Conservation (phyloP, 1,140 invertebrate genomes). For the Cryptotermes secundus region DNA sequence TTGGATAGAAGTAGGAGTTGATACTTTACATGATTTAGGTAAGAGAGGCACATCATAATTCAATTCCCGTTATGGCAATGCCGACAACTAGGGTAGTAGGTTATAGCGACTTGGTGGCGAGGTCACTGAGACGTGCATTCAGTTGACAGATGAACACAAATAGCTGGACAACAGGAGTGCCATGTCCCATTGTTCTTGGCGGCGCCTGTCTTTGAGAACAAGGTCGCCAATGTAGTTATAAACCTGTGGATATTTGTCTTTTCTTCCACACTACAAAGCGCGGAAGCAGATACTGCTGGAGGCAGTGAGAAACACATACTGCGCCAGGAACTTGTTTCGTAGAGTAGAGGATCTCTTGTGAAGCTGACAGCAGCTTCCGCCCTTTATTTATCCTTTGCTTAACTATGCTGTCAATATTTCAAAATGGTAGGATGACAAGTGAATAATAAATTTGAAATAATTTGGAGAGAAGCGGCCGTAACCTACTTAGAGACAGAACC, state of each 20-base stretch:
- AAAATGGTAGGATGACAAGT: no score
- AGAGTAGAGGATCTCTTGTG: no score
- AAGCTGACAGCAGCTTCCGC: no score
- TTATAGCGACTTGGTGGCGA: not conserved
- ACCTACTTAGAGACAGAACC: no score
- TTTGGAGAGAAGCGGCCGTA: no score
- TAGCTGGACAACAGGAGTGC: not conserved
- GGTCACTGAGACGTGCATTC: not conserved
- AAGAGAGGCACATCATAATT: not conserved
- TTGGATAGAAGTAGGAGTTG: no score
- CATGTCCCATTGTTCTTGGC: not conserved
- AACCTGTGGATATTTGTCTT: not conserved
- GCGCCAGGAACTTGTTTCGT: not conserved
- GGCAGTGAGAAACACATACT: not conserved
- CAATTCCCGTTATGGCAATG: not conserved
- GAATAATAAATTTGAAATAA: no score
- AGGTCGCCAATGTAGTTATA: not conserved
- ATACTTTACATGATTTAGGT: no score
- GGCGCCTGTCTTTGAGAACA: not conserved
- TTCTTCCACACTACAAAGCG: not conserved
- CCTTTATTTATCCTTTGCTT: no score
- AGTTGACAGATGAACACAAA: not conserved
- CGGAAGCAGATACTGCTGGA: no score
- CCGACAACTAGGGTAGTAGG: not conserved
- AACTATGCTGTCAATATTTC: no score